Evolutionary conservation across 2,888 invertebrate genomes (phyloP).

Genomic region (Trissolcus brochymenae): DNA sequence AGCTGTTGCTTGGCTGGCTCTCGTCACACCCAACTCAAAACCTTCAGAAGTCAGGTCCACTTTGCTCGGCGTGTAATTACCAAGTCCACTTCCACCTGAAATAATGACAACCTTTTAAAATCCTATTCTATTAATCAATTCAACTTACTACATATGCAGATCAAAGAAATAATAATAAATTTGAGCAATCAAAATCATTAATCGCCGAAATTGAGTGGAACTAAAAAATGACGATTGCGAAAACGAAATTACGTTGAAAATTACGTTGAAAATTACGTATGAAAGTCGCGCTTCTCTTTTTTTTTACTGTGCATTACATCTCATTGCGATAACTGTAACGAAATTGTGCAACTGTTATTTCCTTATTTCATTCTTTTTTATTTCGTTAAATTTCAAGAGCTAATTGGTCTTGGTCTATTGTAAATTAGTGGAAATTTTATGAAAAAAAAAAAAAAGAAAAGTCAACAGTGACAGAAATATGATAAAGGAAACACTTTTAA

Average conservation of each 20-base stretch:
- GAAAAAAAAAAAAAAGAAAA: no score
- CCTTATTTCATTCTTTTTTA: slow-evolving; percentile 23
- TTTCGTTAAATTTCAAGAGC: no score
- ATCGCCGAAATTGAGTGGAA: slow-evolving; percentile 1
- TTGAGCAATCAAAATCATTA: not conserved
- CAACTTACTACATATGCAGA: no score
- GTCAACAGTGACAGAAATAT: no score
- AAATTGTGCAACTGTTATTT: slow-evolving; percentile 28
- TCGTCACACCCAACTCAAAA: slow-evolving; percentile 89
- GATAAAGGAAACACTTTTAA: no score
- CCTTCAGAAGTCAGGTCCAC: slow-evolving; percentile 80
- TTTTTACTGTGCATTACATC: slow-evolving; percentile 39
- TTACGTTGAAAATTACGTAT: no score
- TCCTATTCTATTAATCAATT: no score
- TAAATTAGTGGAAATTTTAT: no score
- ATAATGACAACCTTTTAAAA: slow-evolving; percentile 16
- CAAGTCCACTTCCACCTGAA: slow-evolving; percentile 77
- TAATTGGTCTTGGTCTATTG: no score
- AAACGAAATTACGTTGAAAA: slow-evolving; percentile 30
- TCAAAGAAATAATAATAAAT: not conserved
- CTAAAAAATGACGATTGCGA: slow-evolving; percentile 11
- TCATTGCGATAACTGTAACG: slow-evolving; percentile 36
- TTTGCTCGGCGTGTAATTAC: slow-evolving; percentile 91
- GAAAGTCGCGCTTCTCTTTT: slow-evolving; percentile 19
- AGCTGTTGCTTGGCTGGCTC: slow-evolving; percentile 71